Base-by-base conservation (phyloP, 2,888 invertebrate species). In the Drosophila vallismaia region DNA sequence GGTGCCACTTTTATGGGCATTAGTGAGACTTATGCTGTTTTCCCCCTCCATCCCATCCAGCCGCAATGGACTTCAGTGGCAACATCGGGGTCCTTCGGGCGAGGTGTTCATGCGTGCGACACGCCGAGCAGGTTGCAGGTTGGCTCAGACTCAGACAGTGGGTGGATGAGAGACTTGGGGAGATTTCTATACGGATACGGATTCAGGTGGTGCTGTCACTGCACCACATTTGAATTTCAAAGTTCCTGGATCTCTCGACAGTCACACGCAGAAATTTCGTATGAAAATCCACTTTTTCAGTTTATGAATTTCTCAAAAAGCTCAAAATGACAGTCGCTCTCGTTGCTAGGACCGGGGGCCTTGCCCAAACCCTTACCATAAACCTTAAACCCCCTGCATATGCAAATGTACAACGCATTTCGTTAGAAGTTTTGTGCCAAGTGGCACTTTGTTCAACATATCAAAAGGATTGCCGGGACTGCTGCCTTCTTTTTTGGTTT, bases 231-330 rank as follows among this genome's bases (percentile, higher is more conserved):
- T 82, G 87, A 87, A 87, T 87, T 85, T 83, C 82, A 86, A 77
- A 81, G 80, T 74, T 77, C 40, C 40, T 75, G 68, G 68, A 70
- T 64, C 69, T 77, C 79, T 42, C 67, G 33, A 54, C 67, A 66
- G 54, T 67, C 67, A 54, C 72, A 71, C 72, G 72, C 70, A 70
- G 80, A 70, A 84, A 83, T 83, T 83, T 83, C 82, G 79, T 83
- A 83, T 85, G 82, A 83, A 83, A 87, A 83, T 87, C 82, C 82
- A 83, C 82, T 83, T 87, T 82, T 83, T 83, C 87, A 83, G 87
- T 83, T 87, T 83, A 83, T 85, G 82, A 83, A 83, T 83, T 83
- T 83, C 82, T 85, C 85, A 81, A 87, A 82, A 83, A 83, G 87
- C 82, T 87, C 71, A 67, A 63, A 87, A 73, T 83, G 87, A 83